A percentile compares a stretch with the other conserved stretches of the same genome.
Conservation (phyloP, 53 echinoderm and acorn worm species). For the Henricia sp. region DNA sequence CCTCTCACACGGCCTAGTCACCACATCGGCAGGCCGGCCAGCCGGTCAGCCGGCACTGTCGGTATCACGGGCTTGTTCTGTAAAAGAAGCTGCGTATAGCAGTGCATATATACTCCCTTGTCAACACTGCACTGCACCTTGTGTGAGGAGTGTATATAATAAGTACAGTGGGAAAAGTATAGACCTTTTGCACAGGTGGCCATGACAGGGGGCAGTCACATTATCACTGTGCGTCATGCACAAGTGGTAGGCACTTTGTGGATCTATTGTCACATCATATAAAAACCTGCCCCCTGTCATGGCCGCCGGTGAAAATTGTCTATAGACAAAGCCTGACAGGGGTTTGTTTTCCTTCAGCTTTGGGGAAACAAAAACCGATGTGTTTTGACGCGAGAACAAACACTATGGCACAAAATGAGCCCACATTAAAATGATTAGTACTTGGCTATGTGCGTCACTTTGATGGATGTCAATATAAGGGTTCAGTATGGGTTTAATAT, state of each 20-base stretch:
- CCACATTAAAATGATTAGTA: conserved; percentile 20
- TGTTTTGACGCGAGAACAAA: conserved; percentile 57
- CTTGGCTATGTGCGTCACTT: conserved; percentile 22
- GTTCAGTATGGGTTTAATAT: neutral
- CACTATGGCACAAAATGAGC: conserved; percentile 12
- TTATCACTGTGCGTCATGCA: too few relatives aligned
- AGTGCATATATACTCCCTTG: too few relatives aligned
- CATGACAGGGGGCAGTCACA: too few relatives aligned
- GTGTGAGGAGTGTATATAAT: neutral
- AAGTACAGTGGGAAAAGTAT: neutral
- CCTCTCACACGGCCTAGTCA: neutral
- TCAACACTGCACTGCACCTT: too few relatives aligned
- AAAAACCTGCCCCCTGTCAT: too few relatives aligned
- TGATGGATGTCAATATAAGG: neutral
- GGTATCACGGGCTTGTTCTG: conserved; percentile 1
- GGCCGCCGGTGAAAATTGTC: too few relatives aligned
- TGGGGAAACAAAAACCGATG: neutral
- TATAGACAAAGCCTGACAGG: neutral
- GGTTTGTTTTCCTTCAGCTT: conserved; percentile 47
- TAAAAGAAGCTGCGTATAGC: neutral
- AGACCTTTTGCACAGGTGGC: too few relatives aligned
- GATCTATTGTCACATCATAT: too few relatives aligned
- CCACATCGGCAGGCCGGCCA: neutral
- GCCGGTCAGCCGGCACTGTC: neutral
- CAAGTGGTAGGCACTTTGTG: too few relatives aligned